Evolutionary conservation across 1,140 invertebrate genomes (phyloP), one percentile per base, ranked within the genome.

Genomic region (Anastrepha ludens): DNA sequence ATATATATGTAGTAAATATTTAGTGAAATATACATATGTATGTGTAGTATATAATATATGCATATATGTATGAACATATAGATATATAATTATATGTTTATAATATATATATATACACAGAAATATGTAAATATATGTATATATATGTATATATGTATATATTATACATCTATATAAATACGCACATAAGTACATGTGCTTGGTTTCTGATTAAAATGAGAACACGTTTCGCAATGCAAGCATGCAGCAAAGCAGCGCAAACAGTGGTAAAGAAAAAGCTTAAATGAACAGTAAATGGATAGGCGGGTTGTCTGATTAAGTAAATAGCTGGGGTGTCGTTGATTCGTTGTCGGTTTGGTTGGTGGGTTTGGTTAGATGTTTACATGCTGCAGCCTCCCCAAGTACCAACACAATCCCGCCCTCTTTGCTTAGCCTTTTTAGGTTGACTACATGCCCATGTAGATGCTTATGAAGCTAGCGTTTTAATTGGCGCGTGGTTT

Each of bases 271-370:
- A 67, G 60, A 62, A 62, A 62, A 62, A 62, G 60, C 17, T 62
- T 62, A 62, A n/a, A 74, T 74, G 41, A 47, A 74, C 67, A 74
- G 41, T 39, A 74, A 74, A 74, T 74, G 67, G 41, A 74, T 74
- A 47, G 67, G 67, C 39, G 41, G 67, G 67, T 47, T 74, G 67
- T 74, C 67, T 74, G 67, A 74, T 74, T 74, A 74, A 74, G 67
- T 74, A 74, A 74, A 74, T 47, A 74, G 41, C 41, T 74, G 41
- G 41, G 41, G 41, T 74, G 13, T 41, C 15, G 67, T 74, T 47
- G 64, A 74, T 74, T 74, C 67, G 67, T 74, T 74, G 67, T 47
- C 41, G 67, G 67, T 74, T 41, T 29, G 13, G 67, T 74, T 74
- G 67, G 13, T 74, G 67, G 41, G 41, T 74, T 47, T 41, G 67